These are phyloP conservation scores for Frieseomelitta varia DNA, from an alignment of 1,140 invertebrate genomes.

Conservation along the genomic window DNA sequence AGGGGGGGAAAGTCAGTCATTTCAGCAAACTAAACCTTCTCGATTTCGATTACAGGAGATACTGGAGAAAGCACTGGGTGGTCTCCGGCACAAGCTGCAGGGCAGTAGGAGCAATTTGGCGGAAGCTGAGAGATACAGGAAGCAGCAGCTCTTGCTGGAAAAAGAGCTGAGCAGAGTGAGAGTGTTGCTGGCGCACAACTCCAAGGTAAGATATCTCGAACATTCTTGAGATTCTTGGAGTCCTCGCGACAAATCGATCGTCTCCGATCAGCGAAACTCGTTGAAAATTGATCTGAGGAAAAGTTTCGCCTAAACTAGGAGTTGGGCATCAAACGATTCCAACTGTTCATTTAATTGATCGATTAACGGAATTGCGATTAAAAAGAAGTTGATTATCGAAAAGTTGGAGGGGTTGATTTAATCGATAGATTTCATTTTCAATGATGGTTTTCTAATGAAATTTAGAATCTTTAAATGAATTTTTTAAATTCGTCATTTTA, in stretches of 20 bases:
- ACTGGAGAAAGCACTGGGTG: conserved; percentile 89
- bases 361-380: too few species aligned
- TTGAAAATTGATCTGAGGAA: neutral
- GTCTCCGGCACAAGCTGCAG: conserved; percentile 86
- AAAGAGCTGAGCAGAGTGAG: conserved; percentile 92
- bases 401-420: too few species aligned
- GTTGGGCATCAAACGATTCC: too few species aligned
- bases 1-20: neutral
- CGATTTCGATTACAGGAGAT: conserved; percentile 83
- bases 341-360: too few species aligned
- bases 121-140: conserved; percentile 87
- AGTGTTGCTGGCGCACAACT: conserved; percentile 93
- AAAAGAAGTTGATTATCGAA: too few species aligned
- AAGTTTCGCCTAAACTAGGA: neutral
- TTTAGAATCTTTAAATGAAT: too few species aligned
- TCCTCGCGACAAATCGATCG: neutral
- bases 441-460: too few species aligned
- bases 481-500: too few species aligned
- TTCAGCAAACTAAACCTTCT: neutral
- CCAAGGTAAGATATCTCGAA: conserved; percentile 87
- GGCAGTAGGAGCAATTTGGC: conserved; percentile 84
- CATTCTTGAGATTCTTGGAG: neutral
- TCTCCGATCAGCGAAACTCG: neutral
- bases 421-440: too few species aligned
- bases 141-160: conserved; percentile 89